Base-by-base conservation (phyloP, 2,113 vertebrate genomes). In the Vireo altiloquus region DNA sequence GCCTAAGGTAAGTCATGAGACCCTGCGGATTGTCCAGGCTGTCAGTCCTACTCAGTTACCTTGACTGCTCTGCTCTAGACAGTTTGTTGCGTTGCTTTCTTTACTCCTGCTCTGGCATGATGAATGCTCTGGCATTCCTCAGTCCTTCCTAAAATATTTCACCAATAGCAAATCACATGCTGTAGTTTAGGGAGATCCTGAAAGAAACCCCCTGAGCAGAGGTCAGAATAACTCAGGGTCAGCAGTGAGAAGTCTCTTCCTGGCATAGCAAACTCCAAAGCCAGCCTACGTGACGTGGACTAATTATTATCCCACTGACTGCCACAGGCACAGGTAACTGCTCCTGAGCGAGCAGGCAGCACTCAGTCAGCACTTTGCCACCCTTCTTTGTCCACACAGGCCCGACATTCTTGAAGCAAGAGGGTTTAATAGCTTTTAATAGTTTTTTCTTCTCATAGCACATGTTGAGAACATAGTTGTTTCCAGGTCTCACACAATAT, bases 271-370 rank as follows among this genome's bases (percentile, higher is more conserved):
- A 74, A 57, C 13, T 57, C 78, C 54, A 53, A 50, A 65, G n/a
- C 23, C 64, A 83, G 52, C 33, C 33, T 30, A 18, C 0, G 1
- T 1, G 1, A 86, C 15, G 8, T 4, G 27, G 39, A 69, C n/a
- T 16, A 42, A 66, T 9, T 10, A 46, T 63, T 9, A 59, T 47
- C 50, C 42, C 54, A 23, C 9, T 8, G 11, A 20, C 31, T 83
- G 18, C 37, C 0, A 2, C 33, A 69, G 54, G 54, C 69, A 15
- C 28, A 76, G 40, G n/a, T 24, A 53, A 61, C 47, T 56, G 35
- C 47, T 84, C 65, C 76, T 0, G 0, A 11, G 20, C 2, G 27
- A 78, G 77, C 30, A 60, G 70, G 22, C 42, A 92, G 70, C 20
- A 6, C 49, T 56, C 50, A 65, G 22, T 17, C 69, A 87, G 54